Evolutionary conservation across 2,113 vertebrate genomes (phyloP).

Genomic region (Myodes glareolus): DNA sequence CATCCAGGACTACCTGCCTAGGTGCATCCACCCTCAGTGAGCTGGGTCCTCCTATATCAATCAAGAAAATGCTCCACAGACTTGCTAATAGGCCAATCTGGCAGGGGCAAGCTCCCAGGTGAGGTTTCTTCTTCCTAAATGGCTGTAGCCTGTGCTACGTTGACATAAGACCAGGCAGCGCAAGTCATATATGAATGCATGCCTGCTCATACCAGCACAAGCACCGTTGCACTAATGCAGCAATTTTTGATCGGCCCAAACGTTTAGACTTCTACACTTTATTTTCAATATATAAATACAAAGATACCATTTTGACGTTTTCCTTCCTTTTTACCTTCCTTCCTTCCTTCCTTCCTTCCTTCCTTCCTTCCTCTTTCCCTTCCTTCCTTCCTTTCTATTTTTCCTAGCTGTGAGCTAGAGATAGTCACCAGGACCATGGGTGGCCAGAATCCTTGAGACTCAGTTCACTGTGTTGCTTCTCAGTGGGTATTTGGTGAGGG

Average conservation of each 20-base stretch:
- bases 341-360: not conserved
- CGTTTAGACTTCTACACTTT: not conserved
- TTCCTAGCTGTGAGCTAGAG: not conserved
- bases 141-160: not conserved
- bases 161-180: not conserved
- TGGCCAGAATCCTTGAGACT: no score
- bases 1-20: not conserved
- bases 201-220: accelerated
- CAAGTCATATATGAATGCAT: accelerated
- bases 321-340: no score
- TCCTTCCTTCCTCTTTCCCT: not conserved
- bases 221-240: not conserved
- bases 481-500: not conserved
- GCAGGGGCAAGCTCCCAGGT: not conserved
- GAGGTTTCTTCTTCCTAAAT: not conserved
- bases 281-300: not conserved
- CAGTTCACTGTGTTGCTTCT: not conserved
- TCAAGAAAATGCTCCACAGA: not conserved
- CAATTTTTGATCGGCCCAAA: not conserved
- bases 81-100: not conserved
- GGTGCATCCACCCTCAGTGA: not conserved
- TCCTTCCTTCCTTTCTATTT: not conserved
- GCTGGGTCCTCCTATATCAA: not conserved
- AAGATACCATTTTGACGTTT: not conserved
- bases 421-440: accelerated